Conservation (phyloP, 2,888 invertebrate species). For the Thelaira solivaga region DNA sequence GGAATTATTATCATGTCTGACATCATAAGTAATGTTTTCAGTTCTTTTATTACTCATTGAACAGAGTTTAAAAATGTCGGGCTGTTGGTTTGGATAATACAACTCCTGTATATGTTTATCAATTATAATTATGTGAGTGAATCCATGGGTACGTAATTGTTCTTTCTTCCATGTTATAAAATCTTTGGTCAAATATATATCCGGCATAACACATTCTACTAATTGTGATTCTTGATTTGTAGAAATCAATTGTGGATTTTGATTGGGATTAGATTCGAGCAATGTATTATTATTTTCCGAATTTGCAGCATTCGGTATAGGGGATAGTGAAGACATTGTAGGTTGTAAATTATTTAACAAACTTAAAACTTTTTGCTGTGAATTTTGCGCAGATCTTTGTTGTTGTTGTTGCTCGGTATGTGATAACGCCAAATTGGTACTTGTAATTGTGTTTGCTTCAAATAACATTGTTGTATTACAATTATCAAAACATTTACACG, state of each 20-base stretch:
- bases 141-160: conserved; percentile 67
- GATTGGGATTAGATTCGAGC: conserved; percentile 20
- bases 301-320: neutral
- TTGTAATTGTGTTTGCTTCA: conserved; percentile 9
- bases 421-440: conserved; percentile 21
- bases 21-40: neutral
- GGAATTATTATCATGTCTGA: conserved; percentile 30
- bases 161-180: conserved; percentile 67
- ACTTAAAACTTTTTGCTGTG: conserved; percentile 8
- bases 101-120: conserved; percentile 69
- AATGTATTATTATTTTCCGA: conserved; percentile 8
- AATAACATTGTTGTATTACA: conserved; percentile 58
- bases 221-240: conserved; percentile 37
- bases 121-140: conserved; percentile 70
- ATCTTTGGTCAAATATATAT: conserved; percentile 69
- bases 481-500: conserved; percentile 43
- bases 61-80: conserved; percentile 54
- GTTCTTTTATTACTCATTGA: conserved; percentile 13
- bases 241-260: conserved; percentile 6
- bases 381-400: conserved; percentile 20
- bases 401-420: conserved; percentile 33
- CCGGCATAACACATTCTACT: conserved; percentile 68
- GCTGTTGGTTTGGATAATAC: conserved; percentile 64
- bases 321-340: conserved; percentile 31
- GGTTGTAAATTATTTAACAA: neutral